phyloP scores from a whole-genome alignment of 1,140 invertebrate genomes.

The Teleopsis dalmanni region DNA sequence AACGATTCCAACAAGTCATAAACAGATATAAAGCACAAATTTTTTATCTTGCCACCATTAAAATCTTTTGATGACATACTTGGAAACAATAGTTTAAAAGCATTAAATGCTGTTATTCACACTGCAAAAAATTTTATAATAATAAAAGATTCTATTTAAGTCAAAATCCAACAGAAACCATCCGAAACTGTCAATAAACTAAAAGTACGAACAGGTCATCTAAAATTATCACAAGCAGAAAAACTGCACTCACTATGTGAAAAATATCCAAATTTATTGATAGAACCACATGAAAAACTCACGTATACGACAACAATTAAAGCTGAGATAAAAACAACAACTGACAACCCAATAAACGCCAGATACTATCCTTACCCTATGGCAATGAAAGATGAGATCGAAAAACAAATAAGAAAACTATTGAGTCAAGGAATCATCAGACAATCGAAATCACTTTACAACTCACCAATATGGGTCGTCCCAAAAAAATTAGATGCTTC shows the following conservation, averaged over 20 bases:
- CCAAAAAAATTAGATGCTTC: slow-evolving; percentile 18
- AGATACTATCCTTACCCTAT: slow-evolving; percentile 20
- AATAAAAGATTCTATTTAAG: neutral
- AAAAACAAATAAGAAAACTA: slow-evolving; percentile 24
- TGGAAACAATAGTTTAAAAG: slow-evolving; percentile 2
- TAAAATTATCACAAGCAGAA: too few relatives aligned
- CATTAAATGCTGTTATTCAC: neutral
- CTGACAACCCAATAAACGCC: slow-evolving; percentile 9
- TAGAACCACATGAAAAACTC: slow-evolving; percentile 3
- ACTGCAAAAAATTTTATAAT: neutral
- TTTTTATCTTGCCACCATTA: slow-evolving; percentile 2
- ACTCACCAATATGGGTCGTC: slow-evolving; percentile 9
- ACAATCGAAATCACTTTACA: slow-evolving; percentile 16
- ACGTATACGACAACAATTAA: neutral
- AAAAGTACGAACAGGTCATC: neutral
- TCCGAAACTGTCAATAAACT: neutral
- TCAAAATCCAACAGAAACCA: neutral
- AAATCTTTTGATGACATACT: neutral
- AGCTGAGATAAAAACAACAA: slow-evolving; percentile 1
- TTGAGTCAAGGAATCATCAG: slow-evolving; percentile 25
- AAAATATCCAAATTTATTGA: neutral
- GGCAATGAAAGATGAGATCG: slow-evolving; percentile 17
- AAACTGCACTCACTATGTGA: neutral
- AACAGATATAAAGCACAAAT: too few relatives aligned
- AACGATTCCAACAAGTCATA: neutral